Evolutionary conservation across 1,140 invertebrate genomes (phyloP).

Genomic region (Adoxophyes honmai): DNA sequence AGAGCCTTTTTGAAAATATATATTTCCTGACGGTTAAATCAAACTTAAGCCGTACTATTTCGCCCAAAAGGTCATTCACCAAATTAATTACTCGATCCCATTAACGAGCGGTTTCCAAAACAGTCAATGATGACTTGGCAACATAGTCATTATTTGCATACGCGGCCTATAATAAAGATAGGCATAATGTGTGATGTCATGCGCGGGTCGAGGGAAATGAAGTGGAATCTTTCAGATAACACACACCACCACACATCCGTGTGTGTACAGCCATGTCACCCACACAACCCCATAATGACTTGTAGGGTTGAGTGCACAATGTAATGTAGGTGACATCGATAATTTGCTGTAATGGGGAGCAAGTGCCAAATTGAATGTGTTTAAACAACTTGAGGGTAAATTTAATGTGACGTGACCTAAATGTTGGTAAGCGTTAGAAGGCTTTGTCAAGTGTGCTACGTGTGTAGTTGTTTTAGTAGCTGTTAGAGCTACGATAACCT

Average conservation of each 20-base stretch:
- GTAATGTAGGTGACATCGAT: conserved; percentile 69
- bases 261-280: no score
- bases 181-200: conserved; percentile 59
- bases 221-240: conserved; percentile 75
- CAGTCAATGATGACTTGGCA: conserved; percentile 11
- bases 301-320: conserved; percentile 58
- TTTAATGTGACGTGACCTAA: conserved; percentile 31
- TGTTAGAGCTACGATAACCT: no score
- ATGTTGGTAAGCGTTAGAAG: not conserved
- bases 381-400: conserved; percentile 39
- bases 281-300: conserved; percentile 20
- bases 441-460: not conserved
- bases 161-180: conserved; percentile 24
- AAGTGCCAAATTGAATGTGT: conserved; percentile 68
- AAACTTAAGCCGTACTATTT: no score
- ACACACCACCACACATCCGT: conserved; percentile 42
- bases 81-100: not conserved
- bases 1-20: no score
- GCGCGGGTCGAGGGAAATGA: conserved; percentile 71
- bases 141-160: conserved; percentile 11
- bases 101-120: not conserved
- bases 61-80: not conserved
- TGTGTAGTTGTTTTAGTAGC: not conserved
- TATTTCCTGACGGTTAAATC: no score
- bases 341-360: conserved; percentile 68